phyloP scores from a whole-genome alignment of 2,113 vertebrate species.

The Entelurus aequoreus region DNA sequence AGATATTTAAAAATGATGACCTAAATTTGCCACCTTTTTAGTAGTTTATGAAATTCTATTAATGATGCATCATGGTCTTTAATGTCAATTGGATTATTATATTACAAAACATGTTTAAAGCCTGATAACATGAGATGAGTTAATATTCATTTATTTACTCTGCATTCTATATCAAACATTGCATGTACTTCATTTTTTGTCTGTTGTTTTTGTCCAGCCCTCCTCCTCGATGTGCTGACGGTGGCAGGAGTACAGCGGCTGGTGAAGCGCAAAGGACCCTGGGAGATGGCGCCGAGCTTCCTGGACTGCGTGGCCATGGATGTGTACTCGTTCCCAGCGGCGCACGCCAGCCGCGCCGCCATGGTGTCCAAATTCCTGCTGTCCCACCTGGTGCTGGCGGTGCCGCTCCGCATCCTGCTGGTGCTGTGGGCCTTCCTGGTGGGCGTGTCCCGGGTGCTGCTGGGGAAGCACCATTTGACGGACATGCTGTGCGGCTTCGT shows the following conservation, averaged over 20 bases:
- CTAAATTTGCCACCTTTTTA: no score
- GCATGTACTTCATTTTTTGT: background rate
- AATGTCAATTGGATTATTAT: no score
- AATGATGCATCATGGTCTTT: no score
- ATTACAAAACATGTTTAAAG: no score
- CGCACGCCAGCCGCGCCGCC: slow-evolving; percentile 87
- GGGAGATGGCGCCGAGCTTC: slow-evolving; percentile 81
- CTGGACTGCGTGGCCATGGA: slow-evolving; percentile 91
- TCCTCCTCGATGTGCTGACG: slow-evolving; percentile 85
- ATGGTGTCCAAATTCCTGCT: slow-evolving; percentile 97
- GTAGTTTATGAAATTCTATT: no score
- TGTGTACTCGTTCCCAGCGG: slow-evolving; percentile 88
- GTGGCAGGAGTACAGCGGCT: slow-evolving; percentile 89
- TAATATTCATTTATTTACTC: no score
- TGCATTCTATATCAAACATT: background rate
- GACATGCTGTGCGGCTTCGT: slow-evolving; percentile 88
- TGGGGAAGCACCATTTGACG: slow-evolving; percentile 88
- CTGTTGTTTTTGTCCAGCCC: slow-evolving; percentile 62
- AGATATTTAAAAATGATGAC: no score
- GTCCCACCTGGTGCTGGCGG: slow-evolving; percentile 90
- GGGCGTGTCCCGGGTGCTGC: slow-evolving; percentile 86
- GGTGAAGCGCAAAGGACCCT: slow-evolving; percentile 84
- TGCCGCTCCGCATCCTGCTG: slow-evolving; percentile 87
- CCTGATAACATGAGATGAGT: no score
- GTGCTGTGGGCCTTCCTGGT: slow-evolving; percentile 91